Conservation (phyloP, 2,797 vertebrate genomes). For the Halcyon smyrnensis region DNA sequence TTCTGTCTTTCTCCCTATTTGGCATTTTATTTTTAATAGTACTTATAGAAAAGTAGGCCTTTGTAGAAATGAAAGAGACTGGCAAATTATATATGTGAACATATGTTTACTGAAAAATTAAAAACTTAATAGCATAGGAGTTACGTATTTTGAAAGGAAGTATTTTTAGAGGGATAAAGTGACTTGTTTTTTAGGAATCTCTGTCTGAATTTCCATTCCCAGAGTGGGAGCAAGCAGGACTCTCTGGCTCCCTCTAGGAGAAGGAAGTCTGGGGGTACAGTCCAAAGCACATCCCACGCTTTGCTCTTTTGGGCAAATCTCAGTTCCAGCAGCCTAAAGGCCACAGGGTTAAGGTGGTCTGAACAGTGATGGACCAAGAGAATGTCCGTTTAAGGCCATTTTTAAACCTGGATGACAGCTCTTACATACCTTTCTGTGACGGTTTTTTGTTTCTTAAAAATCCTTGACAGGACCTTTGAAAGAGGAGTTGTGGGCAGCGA, state of each 20-base stretch:
- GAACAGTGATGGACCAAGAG: neutral
- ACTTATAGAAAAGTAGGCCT: neutral
- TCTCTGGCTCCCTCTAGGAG: neutral
- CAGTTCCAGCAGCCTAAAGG: neutral
- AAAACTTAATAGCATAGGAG: neutral
- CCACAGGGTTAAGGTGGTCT: neutral
- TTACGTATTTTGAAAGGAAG: neutral
- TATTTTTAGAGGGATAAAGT: neutral
- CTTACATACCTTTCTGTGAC: neutral
- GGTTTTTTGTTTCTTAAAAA: neutral
- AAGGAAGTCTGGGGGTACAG: neutral
- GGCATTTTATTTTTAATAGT: constrained; percentile 12
- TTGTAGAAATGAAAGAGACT: constrained; percentile 13
- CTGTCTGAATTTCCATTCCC: neutral
- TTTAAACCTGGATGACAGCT: neutral
- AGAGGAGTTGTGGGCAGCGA: neutral
- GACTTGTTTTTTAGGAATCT: neutral
- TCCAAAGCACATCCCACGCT: neutral
- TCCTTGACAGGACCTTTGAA: neutral
- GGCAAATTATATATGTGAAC: neutral
- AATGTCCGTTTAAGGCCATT: neutral
- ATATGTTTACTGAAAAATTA: neutral
- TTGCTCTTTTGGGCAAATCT: neutral
- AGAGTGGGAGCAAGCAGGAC: neutral
- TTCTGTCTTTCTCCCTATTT: neutral